These are phyloP conservation scores for Enteromius fasciolatus DNA, from an alignment of 2,797 vertebrate species.

Conservation along the genomic window DNA sequence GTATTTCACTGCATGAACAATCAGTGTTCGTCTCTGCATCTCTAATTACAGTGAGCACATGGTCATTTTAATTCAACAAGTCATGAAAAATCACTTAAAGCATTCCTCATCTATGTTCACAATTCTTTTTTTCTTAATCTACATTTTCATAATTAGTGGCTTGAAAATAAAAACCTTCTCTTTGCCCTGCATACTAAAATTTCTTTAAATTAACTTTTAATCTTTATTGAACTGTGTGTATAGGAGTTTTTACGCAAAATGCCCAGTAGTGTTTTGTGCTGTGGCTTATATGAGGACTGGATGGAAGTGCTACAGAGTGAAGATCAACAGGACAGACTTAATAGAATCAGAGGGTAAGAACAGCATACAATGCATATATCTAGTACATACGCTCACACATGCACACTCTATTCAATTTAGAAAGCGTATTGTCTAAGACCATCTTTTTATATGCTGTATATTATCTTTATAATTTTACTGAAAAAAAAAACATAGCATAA, in stretches of 20 bases:
- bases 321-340: slow-evolving; percentile 69
- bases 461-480: too few relatives aligned
- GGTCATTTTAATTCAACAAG: neutral
- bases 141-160: neutral
- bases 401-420: neutral
- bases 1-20: slow-evolving; percentile 74
- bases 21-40: slow-evolving; percentile 82
- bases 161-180: neutral
- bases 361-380: neutral
- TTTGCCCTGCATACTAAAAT: neutral
- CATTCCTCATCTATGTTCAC: neutral
- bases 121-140: neutral
- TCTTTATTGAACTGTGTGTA: slow-evolving; percentile 48
- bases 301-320: slow-evolving; percentile 77
- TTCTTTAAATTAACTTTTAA: neutral
- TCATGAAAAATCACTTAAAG: neutral
- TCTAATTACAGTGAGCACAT: slow-evolving; percentile 75
- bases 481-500: too few relatives aligned
- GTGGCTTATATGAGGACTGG: slow-evolving; percentile 80
- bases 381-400: neutral
- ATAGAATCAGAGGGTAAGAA: slow-evolving; percentile 75
- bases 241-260: slow-evolving; percentile 85
- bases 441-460: neutral
- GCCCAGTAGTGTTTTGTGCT: slow-evolving; percentile 80
- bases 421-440: neutral